Evolutionary conservation across 2,888 invertebrate genomes (phyloP).

Genomic region (Bhutanitis thaidina): DNA sequence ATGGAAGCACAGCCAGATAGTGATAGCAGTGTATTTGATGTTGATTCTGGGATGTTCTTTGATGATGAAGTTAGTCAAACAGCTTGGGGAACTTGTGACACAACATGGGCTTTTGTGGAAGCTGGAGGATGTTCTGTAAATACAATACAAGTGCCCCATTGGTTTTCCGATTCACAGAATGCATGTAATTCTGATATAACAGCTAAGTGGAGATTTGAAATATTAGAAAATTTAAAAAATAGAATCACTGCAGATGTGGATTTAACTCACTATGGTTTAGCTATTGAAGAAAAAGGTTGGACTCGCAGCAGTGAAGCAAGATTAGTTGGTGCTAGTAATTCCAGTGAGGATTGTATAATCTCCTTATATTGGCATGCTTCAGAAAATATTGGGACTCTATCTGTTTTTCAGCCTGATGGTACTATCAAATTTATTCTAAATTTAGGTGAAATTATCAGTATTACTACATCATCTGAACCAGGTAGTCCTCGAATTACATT

Average conservation of each 20-base stretch:
- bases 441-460: constrained; percentile 87
- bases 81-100: constrained; percentile 90
- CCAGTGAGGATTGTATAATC: constrained; percentile 87
- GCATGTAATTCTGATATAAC: constrained; percentile 81
- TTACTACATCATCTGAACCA: constrained; percentile 89
- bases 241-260: constrained; percentile 77
- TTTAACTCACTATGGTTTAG: constrained; percentile 84
- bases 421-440: constrained; percentile 87
- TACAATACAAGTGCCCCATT: constrained; percentile 86
- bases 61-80: constrained; percentile 87
- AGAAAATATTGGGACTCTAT: constrained; percentile 86
- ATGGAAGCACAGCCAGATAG: constrained; percentile 93
- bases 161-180: constrained; percentile 84
- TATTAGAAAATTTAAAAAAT: constrained; percentile 83
- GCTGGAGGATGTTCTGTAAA: constrained; percentile 90
- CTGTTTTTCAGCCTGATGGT: constrained; percentile 88
- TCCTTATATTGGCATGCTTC: constrained; percentile 91
- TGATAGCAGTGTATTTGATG: constrained; percentile 89
- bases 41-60: constrained; percentile 89
- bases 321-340: constrained; percentile 75
- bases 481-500: constrained; percentile 87
- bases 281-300: constrained; percentile 92
- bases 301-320: constrained; percentile 90
- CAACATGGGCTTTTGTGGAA: constrained; percentile 89
- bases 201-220: constrained; percentile 87